Conservation (phyloP, 2,888 invertebrate genomes). For the Stenolophus ochropezus region DNA sequence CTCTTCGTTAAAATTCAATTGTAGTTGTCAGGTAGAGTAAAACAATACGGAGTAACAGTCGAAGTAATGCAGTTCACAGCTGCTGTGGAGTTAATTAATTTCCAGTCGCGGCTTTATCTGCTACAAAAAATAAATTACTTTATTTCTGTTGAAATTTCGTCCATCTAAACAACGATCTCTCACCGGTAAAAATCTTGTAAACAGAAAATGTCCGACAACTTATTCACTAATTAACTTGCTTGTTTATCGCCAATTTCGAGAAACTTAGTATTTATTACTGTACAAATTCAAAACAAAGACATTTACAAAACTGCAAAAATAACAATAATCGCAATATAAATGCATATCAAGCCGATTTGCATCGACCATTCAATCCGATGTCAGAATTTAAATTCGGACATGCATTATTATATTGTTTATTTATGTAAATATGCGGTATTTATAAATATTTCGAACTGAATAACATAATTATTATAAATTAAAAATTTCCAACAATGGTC, state of each 20-base stretch:
- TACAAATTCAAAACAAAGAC: slow-evolving; percentile 44
- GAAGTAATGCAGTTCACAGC: background rate
- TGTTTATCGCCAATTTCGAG: slow-evolving; percentile 31
- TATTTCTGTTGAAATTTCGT: slow-evolving; percentile 27
- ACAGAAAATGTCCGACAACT: slow-evolving; percentile 14
- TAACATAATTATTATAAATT: slow-evolving; percentile 44
- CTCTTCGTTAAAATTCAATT: slow-evolving; percentile 1
- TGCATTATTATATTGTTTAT: slow-evolving; percentile 43
- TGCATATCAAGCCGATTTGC: slow-evolving; percentile 14
- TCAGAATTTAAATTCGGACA: slow-evolving; percentile 16
- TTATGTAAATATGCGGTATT: slow-evolving; percentile 36
- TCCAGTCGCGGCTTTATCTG: slow-evolving; percentile 13
- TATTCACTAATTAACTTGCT: slow-evolving; percentile 28
- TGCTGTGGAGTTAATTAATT: slow-evolving; percentile 34
- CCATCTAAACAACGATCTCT: slow-evolving; percentile 20
- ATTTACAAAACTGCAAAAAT: slow-evolving; percentile 13
- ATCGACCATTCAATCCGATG: slow-evolving; percentile 24
- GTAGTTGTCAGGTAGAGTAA: background rate
- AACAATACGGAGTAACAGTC: background rate
- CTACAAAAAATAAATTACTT: slow-evolving; percentile 34
- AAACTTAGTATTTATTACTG: slow-evolving; percentile 31
- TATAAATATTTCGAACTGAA: slow-evolving; percentile 45
- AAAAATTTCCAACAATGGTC: slow-evolving; percentile 31
- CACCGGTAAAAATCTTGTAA: slow-evolving; percentile 19
- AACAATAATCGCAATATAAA: slow-evolving; percentile 33